Evolutionary conservation across 2,797 vertebrate species (phyloP).

Genomic region (Novumbra hubbsi): DNA sequence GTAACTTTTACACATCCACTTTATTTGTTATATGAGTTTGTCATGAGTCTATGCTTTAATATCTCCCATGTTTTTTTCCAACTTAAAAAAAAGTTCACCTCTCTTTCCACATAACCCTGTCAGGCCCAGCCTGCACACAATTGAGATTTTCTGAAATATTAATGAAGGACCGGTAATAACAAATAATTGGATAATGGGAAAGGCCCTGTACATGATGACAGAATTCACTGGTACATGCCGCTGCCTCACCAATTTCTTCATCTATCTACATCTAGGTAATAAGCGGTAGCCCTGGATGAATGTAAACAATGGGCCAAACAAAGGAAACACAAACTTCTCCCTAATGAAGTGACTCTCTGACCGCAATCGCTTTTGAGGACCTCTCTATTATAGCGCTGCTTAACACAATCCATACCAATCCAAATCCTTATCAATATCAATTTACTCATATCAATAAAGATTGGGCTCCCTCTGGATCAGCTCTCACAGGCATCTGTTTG

Average conservation of each 20-base stretch:
- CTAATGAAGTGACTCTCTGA: constrained; percentile 71
- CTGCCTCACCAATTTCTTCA: not conserved
- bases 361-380: constrained; percentile 68
- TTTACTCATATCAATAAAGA: constrained; percentile 98
- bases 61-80: not conserved
- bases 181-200: not conserved
- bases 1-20: too few species aligned
- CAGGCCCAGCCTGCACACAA: not conserved
- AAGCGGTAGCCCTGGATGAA: constrained; percentile 17
- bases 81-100: not conserved
- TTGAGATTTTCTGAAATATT: not conserved
- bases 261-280: not conserved
- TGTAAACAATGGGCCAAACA: constrained; percentile 40
- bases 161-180: not conserved
- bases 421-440: constrained; percentile 97
- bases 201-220: constrained; percentile 1
- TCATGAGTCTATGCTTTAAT: not conserved
- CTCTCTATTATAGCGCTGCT: constrained; percentile 82
- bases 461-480: constrained; percentile 81
- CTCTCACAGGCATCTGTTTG: constrained; percentile 75
- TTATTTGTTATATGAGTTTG: too few species aligned
- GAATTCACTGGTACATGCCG: too few species aligned
- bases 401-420: constrained; percentile 83
- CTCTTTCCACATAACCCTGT: not conserved
- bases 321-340: constrained; percentile 47